Conservation (phyloP, 2,113 vertebrate genomes). For the Dinomys branickii region DNA sequence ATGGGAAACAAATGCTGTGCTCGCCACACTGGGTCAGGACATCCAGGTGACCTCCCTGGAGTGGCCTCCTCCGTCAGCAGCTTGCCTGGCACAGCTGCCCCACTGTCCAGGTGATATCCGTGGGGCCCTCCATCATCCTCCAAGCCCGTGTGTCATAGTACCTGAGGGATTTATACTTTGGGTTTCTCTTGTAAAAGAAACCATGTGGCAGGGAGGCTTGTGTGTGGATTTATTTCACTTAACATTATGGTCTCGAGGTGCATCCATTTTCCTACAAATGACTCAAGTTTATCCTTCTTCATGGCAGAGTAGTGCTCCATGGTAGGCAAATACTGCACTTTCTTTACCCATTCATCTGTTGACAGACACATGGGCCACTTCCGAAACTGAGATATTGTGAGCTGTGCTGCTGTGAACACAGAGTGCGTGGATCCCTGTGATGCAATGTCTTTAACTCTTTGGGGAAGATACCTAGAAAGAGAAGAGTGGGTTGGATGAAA, state of each 20-base stretch:
- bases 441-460: neutral
- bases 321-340: neutral
- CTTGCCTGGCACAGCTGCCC: neutral
- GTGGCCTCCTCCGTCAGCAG: neutral
- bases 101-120: neutral
- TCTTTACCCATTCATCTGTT: neutral
- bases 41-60: too few species aligned
- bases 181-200: neutral
- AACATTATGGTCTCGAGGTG: neutral
- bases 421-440: too few species aligned
- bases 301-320: neutral
- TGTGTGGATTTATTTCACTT: neutral
- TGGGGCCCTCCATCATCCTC: too few species aligned
- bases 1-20: neutral
- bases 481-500: neutral
- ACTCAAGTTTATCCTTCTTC: neutral
- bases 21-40: neutral
- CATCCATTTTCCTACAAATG: neutral
- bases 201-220: neutral
- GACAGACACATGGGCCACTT: neutral
- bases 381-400: neutral
- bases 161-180: neutral
- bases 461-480: neutral
- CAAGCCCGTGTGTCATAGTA: neutral
- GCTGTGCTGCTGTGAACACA: neutral